phyloP scores from a whole-genome alignment of 2,113 vertebrate genomes.

The Progne subis region DNA sequence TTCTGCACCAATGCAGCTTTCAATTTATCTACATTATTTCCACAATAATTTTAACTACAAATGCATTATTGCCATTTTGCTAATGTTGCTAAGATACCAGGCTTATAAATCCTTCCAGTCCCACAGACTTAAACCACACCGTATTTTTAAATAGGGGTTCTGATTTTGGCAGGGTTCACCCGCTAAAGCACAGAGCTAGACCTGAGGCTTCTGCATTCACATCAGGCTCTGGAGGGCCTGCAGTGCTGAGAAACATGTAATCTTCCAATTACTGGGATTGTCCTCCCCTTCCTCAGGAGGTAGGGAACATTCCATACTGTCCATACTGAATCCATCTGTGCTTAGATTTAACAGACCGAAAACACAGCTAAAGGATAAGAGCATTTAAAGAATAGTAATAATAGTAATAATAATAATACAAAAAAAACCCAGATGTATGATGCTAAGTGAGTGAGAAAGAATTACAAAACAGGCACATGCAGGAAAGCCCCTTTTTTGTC shows the following conservation, averaged over 20 bases:
- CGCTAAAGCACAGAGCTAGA: background rate
- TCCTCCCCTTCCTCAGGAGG: background rate
- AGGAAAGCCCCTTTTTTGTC: background rate
- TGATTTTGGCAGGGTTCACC: background rate
- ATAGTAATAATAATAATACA: background rate
- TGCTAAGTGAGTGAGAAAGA: background rate
- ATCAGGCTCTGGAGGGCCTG: background rate
- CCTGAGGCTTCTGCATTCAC: background rate
- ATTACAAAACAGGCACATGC: background rate
- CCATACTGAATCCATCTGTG: background rate
- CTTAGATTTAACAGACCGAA: background rate
- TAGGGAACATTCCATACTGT: background rate
- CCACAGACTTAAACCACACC: background rate
- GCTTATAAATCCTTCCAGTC: background rate
- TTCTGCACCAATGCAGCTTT: background rate
- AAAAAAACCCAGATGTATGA: background rate
- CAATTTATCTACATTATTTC: background rate
- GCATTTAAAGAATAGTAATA: background rate
- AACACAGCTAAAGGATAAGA: rapidly evolving
- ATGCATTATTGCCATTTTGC: background rate
- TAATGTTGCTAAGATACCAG: background rate
- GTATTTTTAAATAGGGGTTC: background rate
- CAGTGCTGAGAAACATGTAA: background rate
- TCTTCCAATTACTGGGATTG: background rate
- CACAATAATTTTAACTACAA: background rate